Base-by-base conservation (phyloP, 2,888 invertebrate genomes). In the Tanypteryx hageni region DNA sequence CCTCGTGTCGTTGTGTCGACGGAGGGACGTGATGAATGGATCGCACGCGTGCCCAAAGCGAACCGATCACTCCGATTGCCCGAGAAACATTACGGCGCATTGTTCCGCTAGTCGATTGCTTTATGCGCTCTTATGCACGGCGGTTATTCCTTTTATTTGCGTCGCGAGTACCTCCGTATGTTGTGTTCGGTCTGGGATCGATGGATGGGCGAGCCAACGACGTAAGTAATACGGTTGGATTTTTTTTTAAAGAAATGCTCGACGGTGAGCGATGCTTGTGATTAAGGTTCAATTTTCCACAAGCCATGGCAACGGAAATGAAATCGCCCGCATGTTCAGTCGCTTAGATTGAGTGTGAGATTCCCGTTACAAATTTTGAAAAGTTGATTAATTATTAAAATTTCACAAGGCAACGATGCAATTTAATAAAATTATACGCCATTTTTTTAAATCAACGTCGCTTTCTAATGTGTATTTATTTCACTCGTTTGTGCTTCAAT, bases 81-180 rank as follows among this genome's bases (percentile, higher is more conserved):
- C 76, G 76, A 27, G 76, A 76, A 76, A 76, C 76, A 76, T 76
- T 76, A 76, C 76, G 76, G 76, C 22, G 76, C 76, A 76, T 76
- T 76, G 76, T 76, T 76, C 76, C 76, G 68, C 68, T 22, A 44
- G 44, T 44, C 44, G 44, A 44, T 44, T 44, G 44, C 44, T 44
- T 44, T 44, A 44, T 44, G 27, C 22, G 68, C 68, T 68, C 68
- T 44, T 68, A 68, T 68, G 68, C 68, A 18, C 11, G 22, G 76
- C 22, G 44, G 44, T 44, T 44, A 5, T 44, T 44, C 5, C 44
- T 27, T 76, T 27, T 27, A 76, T 76, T 76, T 76, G 76, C 76
- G 27, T 76, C 22, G 18, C 27, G 76, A 27, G 76, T 76, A 13
- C 76, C 3, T 44, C 3, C 44, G 44, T 44, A 44, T 44, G 22